phyloP scores from a whole-genome alignment of 2,797 vertebrate species.

The Ctenochaetus hawaiiensis region DNA sequence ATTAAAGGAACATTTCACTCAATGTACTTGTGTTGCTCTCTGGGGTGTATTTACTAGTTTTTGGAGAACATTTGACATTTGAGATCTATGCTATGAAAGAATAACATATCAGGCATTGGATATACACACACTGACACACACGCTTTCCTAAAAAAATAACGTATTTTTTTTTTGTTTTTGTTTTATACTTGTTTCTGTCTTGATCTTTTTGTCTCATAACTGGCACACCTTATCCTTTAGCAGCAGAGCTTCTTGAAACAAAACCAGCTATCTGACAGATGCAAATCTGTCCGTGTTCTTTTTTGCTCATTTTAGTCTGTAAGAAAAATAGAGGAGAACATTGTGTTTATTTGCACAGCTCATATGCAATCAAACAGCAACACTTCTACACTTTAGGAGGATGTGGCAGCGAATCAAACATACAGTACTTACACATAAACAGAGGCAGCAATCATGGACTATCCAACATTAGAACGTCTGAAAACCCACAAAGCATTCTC shows the following conservation, averaged over 20 bases:
- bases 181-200: neutral
- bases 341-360: slow-evolving; percentile 26
- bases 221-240: neutral
- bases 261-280: neutral
- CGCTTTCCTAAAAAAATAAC: too few relatives aligned
- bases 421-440: slow-evolving; percentile 10
- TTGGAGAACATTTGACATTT: neutral
- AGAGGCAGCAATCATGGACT: slow-evolving; percentile 48
- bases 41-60: neutral
- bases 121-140: neutral
- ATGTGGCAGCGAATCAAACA: slow-evolving; percentile 39
- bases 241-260: neutral
- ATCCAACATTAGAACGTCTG: slow-evolving; percentile 11
- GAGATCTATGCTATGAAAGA: neutral
- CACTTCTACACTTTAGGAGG: slow-evolving; percentile 24
- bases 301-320: neutral
- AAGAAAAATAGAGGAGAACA: neutral
- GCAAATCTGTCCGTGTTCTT: neutral
- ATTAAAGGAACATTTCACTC: neutral
- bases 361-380: slow-evolving; percentile 40
- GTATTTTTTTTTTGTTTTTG: neutral
- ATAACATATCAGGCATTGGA: neutral
- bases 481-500: slow-evolving; percentile 12
- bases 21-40: neutral
- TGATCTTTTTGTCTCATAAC: too few relatives aligned